Evolutionary conservation across 2,113 vertebrate species (phyloP).

Genomic region (Heteronetta atricapilla): DNA sequence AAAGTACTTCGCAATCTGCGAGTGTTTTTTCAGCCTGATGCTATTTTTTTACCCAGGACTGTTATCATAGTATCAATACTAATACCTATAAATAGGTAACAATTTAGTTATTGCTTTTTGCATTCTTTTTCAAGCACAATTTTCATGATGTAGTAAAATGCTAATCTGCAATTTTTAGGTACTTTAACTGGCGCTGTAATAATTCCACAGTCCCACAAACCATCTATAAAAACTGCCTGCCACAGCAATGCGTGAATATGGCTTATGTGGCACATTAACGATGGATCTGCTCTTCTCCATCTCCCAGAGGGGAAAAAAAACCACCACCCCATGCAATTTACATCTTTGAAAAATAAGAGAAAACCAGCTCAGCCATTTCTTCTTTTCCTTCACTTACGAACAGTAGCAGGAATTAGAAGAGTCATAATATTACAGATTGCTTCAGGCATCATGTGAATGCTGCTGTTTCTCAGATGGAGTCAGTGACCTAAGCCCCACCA

Average conservation of each 20-base stretch:
- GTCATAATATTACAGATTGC: neutral
- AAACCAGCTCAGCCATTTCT: neutral
- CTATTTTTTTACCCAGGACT: neutral
- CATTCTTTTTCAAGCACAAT: neutral
- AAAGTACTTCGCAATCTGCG: neutral
- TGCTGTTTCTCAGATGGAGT: neutral
- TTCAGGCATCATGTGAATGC: neutral
- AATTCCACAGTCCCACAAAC: neutral
- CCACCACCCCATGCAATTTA: neutral
- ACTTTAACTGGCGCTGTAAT: neutral
- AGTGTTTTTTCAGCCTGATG: neutral
- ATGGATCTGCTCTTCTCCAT: neutral
- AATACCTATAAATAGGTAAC: neutral
- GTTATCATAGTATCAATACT: neutral
- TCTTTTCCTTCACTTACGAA: neutral
- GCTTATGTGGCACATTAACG: neutral
- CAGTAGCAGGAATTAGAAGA: neutral
- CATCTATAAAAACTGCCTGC: neutral
- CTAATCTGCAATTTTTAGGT: neutral
- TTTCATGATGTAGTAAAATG: neutral
- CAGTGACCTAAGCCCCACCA: neutral
- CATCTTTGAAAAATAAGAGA: neutral
- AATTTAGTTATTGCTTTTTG: neutral
- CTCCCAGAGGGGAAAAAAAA: neutral
- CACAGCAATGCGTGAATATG: neutral